Percentiles rank a stretch among this genome's conserved stretches.
phyloP scores from a whole-genome alignment of 2,797 vertebrate species.

The Sternarchorhynchus goeldii region DNA sequence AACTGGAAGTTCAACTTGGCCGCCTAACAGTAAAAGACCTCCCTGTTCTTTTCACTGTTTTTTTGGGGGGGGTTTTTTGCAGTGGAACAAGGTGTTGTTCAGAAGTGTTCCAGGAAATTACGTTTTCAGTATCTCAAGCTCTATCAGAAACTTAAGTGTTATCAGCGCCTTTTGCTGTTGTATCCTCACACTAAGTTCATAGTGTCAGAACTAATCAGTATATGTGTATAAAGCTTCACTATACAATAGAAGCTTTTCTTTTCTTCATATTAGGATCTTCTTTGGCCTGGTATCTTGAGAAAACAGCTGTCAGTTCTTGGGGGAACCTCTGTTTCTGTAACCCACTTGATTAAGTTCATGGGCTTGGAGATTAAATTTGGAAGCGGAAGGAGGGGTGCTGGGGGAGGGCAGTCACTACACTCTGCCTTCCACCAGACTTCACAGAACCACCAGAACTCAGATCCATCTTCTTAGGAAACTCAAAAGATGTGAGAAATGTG shows the following conservation, averaged over 20 bases:
- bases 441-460: not conserved
- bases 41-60: not conserved
- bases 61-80: too few species aligned
- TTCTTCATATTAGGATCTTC: too few species aligned
- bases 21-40: slow-evolving; percentile 71
- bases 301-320: too few species aligned
- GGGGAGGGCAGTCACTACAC: not conserved
- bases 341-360: too few species aligned
- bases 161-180: not conserved
- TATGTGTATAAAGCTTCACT: too few species aligned
- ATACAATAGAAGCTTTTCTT: too few species aligned
- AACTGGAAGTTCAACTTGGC: slow-evolving; percentile 64
- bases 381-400: too few species aligned
- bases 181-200: too few species aligned
- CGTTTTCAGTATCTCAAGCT: not conserved
- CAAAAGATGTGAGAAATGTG: not conserved
- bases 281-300: too few species aligned
- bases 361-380: too few species aligned
- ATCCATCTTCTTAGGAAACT: not conserved
- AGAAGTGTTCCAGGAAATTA: not conserved
- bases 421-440: not conserved
- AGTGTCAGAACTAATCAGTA: too few species aligned
- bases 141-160: not conserved
- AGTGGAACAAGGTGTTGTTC: not conserved
- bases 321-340: too few species aligned